Conservation (phyloP, 1,140 invertebrate genomes). For the Drosophila seguyi region DNA sequence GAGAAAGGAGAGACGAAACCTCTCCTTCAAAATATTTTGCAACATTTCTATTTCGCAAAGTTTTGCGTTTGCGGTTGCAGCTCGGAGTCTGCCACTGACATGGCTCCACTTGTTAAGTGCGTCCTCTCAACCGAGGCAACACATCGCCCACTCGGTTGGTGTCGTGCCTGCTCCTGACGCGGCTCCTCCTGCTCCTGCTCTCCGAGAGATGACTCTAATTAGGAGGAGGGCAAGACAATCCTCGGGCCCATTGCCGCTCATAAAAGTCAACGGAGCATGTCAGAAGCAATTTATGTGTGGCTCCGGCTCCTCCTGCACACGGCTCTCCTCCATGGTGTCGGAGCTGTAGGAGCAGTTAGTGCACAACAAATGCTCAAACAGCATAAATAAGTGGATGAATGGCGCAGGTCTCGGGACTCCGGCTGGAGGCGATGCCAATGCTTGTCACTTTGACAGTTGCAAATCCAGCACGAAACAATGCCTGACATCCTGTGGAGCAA, state of each 20-base stretch:
- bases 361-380: constrained; percentile 75
- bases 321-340: constrained; percentile 5
- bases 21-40: constrained; percentile 54
- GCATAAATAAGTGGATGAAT: constrained; percentile 70
- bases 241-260: constrained; percentile 57
- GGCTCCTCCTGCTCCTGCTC: not conserved
- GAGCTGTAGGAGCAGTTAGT: constrained; percentile 39
- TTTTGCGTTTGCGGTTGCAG: constrained; percentile 30
- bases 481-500: constrained; percentile 8
- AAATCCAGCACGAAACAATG: constrained; percentile 64
- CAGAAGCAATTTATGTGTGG: constrained; percentile 77
- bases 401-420: constrained; percentile 6
- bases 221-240: constrained; percentile 65
- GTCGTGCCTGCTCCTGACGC: not conserved
- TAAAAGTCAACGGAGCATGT: constrained; percentile 81
- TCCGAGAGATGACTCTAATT: constrained; percentile 46
- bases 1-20: not conserved
- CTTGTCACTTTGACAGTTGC: constrained; percentile 79
- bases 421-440: constrained; percentile 43
- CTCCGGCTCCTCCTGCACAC: constrained; percentile 41
- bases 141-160: constrained; percentile 1
- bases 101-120: constrained; percentile 45
- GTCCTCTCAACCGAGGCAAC: constrained; percentile 24
- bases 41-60: constrained; percentile 75
- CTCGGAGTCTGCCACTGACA: constrained; percentile 49